phyloP scores from a whole-genome alignment of 1,140 invertebrate species.

The Oscheius sp. region DNA sequence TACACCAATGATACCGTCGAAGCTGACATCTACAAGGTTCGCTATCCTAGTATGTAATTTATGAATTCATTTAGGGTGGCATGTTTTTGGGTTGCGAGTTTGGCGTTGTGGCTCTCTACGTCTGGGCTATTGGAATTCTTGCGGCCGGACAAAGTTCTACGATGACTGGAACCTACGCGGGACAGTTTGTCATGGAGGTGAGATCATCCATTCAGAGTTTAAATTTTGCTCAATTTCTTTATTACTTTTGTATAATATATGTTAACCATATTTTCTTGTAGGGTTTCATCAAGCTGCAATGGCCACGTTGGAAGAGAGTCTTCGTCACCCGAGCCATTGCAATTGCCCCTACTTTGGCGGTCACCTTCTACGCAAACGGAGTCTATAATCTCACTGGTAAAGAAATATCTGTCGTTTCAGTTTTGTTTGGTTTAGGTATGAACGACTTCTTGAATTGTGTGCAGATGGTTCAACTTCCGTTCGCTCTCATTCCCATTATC shows the following conservation, averaged over 20 bases:
- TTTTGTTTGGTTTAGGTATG: conserved; percentile 64
- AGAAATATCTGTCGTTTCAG: not conserved
- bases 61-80: conserved; percentile 69
- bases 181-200: conserved; percentile 69
- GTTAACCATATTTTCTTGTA: conserved; percentile 54
- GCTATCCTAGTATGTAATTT: not conserved
- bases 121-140: conserved; percentile 84
- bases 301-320: conserved; percentile 83
- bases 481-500: conserved; percentile 77
- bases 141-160: conserved; percentile 82
- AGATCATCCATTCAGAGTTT: not conserved
- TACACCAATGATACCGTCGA: conserved; percentile 67
- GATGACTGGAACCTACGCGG: conserved; percentile 74
- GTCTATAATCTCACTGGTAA: conserved; percentile 72
- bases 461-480: conserved; percentile 63
- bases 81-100: conserved; percentile 81
- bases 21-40: conserved; percentile 71
- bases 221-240: not conserved
- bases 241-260: not conserved
- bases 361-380: conserved; percentile 69
- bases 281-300: conserved; percentile 83
- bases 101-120: conserved; percentile 76
- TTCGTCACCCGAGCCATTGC: conserved; percentile 81
- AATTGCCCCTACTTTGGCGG: conserved; percentile 79
- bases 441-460: conserved; percentile 80